Evolutionary conservation across 2,113 vertebrate genomes (phyloP).

Genomic region (Corythornis madagascariensis): DNA sequence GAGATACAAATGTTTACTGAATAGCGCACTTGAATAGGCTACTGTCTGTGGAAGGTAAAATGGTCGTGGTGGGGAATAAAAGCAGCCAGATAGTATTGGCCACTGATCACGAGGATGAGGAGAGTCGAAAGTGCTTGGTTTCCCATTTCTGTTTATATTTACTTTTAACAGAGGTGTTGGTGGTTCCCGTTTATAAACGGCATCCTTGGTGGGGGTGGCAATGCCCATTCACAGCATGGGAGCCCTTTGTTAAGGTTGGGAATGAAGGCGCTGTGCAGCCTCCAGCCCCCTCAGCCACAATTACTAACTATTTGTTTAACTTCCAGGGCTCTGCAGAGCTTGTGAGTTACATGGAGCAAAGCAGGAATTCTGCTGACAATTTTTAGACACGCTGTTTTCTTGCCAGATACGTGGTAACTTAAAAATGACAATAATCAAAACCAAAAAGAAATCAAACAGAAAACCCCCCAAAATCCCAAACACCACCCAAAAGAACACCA

Average conservation of each 20-base stretch:
- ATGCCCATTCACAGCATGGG: background rate
- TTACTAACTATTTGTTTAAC: background rate
- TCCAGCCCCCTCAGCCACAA: background rate
- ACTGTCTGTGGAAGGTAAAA: background rate
- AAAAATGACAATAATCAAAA: background rate
- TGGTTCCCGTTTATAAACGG: background rate
- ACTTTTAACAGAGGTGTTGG: background rate
- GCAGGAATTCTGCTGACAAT: background rate
- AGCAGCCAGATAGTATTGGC: background rate
- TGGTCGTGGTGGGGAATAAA: background rate
- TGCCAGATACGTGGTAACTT: background rate
- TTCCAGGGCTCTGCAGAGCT: background rate
- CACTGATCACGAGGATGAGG: background rate
- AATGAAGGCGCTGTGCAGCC: background rate
- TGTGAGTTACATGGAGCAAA: background rate
- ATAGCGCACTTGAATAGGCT: background rate
- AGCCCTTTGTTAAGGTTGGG: slow-evolving; percentile 34
- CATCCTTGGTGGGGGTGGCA: background rate
- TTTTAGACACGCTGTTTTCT: background rate
- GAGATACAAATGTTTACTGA: background rate
- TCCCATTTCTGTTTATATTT: background rate
- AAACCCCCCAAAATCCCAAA: no score
- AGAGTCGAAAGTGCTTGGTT: background rate
- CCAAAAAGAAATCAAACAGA: background rate
- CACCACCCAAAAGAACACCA: background rate